Conservation (phyloP, 2,888 invertebrate species). For the Limnephilus auricula region DNA sequence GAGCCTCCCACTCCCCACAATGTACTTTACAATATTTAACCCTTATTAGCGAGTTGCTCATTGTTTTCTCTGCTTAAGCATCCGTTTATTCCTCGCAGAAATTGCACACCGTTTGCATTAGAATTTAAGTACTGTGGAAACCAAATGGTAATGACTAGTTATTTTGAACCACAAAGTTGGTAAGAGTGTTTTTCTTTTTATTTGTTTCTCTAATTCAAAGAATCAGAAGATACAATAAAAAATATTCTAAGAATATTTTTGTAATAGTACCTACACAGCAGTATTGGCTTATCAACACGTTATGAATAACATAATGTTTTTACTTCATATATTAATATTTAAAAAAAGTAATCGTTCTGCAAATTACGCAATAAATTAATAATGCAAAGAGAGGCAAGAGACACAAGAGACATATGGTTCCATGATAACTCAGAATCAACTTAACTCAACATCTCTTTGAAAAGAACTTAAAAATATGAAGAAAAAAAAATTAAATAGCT, state of each 20-base stretch:
- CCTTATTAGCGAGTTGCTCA: slow-evolving; percentile 75
- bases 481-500: too few relatives aligned
- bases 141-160: not conserved
- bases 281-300: not conserved
- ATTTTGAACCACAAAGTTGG: not conserved
- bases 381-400: too few relatives aligned
- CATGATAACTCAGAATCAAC: too few relatives aligned
- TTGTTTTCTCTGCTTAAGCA: slow-evolving; percentile 72
- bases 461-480: too few relatives aligned
- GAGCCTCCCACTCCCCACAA: slow-evolving; percentile 23
- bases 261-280: not conserved
- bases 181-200: too few relatives aligned
- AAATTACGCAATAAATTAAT: too few relatives aligned
- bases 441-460: too few relatives aligned
- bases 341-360: too few relatives aligned
- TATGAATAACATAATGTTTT: not conserved
- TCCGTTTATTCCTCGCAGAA: slow-evolving; percentile 54
- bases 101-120: slow-evolving; percentile 33
- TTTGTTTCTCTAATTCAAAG: too few relatives aligned
- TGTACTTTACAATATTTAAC: slow-evolving; percentile 71
- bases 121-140: not conserved
- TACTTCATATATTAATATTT: too few relatives aligned
- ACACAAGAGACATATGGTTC: too few relatives aligned
- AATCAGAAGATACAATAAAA: too few relatives aligned
- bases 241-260: not conserved